Conservation (phyloP, 2,113 vertebrate species). For the Aegypius monachus region DNA sequence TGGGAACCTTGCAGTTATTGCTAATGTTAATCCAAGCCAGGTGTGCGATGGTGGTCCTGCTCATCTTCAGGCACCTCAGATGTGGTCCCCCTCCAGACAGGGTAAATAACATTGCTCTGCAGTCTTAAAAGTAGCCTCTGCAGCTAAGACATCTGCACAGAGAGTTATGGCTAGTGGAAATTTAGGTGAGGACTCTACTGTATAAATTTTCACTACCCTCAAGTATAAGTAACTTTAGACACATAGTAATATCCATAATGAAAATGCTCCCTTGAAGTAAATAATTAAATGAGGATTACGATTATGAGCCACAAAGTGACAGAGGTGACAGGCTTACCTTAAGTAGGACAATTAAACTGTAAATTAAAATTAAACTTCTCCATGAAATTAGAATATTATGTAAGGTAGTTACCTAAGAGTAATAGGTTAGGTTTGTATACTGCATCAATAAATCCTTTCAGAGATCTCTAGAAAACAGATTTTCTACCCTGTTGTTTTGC, state of each 20-base stretch:
- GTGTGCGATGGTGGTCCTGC: background rate
- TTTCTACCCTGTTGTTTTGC: background rate
- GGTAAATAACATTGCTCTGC: background rate
- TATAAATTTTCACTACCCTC: background rate
- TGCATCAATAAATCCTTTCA: background rate
- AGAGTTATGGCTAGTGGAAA: background rate
- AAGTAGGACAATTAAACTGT: slow-evolving; percentile 28
- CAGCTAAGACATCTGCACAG: background rate
- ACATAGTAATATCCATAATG: slow-evolving; percentile 12
- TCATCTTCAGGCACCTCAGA: background rate
- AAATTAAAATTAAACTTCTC: slow-evolving; percentile 39
- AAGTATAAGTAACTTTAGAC: background rate
- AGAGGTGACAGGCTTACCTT: slow-evolving; percentile 22
- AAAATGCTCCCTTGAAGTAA: slow-evolving; percentile 52
- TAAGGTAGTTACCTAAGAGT: background rate
- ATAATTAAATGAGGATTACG: slow-evolving; percentile 57
- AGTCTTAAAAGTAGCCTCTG: background rate
- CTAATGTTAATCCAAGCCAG: background rate
- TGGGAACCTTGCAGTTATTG: background rate
- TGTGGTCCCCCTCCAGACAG: background rate
- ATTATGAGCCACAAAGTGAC: slow-evolving; percentile 26
- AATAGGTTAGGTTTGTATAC: background rate
- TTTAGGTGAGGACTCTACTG: background rate
- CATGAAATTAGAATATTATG: background rate
- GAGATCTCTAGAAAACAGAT: background rate